These are phyloP conservation scores for Chloroclysta siterata DNA, from an alignment of 2,888 invertebrate genomes.

Conservation along the genomic window DNA sequence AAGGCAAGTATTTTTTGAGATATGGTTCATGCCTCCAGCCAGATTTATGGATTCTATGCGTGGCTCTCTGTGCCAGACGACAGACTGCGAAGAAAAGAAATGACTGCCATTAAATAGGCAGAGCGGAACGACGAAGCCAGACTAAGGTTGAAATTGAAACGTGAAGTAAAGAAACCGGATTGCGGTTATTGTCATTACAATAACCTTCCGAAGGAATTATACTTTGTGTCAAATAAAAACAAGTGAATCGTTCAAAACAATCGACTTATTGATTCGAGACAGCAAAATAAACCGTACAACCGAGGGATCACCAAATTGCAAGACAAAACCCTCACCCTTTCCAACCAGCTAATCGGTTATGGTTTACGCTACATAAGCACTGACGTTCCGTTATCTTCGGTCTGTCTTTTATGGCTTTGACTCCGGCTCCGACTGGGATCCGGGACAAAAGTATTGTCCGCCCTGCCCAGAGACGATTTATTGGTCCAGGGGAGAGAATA, in stretches of 20 bases:
- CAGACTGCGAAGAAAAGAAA: slow-evolving; percentile 43
- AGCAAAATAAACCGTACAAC: background rate
- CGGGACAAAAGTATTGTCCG: slow-evolving; percentile 31
- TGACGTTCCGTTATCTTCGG: slow-evolving; percentile 57
- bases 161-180: slow-evolving; percentile 20
- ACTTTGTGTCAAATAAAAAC: background rate
- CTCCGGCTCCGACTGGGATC: slow-evolving; percentile 38
- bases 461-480: slow-evolving; percentile 39
- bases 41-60: slow-evolving; percentile 43
- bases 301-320: slow-evolving; percentile 17
- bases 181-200: slow-evolving; percentile 23
- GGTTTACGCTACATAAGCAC: slow-evolving; percentile 61
- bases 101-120: slow-evolving; percentile 40
- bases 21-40: slow-evolving; percentile 42
- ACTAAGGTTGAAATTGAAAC: slow-evolving; percentile 21
- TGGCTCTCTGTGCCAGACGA: slow-evolving; percentile 41
- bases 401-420: slow-evolving; percentile 60
- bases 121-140: slow-evolving; percentile 30
- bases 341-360: slow-evolving; percentile 51
- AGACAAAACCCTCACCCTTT: slow-evolving; percentile 39
- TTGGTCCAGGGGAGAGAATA: slow-evolving; percentile 40
- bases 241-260: slow-evolving; percentile 6
- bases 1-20: slow-evolving; percentile 35
- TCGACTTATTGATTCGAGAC: background rate
- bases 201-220: slow-evolving; percentile 8